Evolutionary conservation across 2,888 invertebrate genomes (phyloP).

Genomic region (Trissoscelio sp.): DNA sequence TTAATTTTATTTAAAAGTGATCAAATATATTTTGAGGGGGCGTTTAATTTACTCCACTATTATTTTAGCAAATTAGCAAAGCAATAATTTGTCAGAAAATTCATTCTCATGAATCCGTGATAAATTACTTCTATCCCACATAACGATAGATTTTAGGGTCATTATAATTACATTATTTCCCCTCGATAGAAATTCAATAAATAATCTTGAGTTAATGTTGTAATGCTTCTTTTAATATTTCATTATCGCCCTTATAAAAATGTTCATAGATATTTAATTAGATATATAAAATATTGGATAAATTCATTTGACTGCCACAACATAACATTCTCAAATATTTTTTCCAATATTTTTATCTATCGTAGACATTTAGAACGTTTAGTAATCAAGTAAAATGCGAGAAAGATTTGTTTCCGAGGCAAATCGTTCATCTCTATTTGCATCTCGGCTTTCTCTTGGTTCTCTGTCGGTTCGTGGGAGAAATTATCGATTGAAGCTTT

Average conservation of each 20-base stretch:
- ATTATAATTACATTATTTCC: slow-evolving; percentile 3
- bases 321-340: not conserved
- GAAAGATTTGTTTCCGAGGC: slow-evolving; percentile 34
- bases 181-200: slow-evolving; percentile 6
- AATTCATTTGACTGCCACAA: no score
- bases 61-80: slow-evolving; percentile 6
- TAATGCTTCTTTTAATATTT: not conserved
- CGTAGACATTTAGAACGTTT: slow-evolving; percentile 1
- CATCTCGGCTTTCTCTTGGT: slow-evolving; percentile 22
- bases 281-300: no score
- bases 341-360: not conserved
- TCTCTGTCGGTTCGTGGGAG: slow-evolving; percentile 20
- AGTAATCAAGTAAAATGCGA: not conserved
- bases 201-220: not conserved
- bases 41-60: slow-evolving; percentile 1
- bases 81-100: slow-evolving; percentile 34
- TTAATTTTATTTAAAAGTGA: not conserved
- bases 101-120: not conserved
- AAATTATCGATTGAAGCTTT: slow-evolving; percentile 64
- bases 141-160: not conserved
- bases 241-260: not conserved
- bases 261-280: no score
- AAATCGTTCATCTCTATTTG: slow-evolving; percentile 45
- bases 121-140: not conserved
- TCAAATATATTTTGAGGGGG: not conserved